Base-by-base conservation (phyloP, 2,888 invertebrate species). In the Xestia ashworthii region DNA sequence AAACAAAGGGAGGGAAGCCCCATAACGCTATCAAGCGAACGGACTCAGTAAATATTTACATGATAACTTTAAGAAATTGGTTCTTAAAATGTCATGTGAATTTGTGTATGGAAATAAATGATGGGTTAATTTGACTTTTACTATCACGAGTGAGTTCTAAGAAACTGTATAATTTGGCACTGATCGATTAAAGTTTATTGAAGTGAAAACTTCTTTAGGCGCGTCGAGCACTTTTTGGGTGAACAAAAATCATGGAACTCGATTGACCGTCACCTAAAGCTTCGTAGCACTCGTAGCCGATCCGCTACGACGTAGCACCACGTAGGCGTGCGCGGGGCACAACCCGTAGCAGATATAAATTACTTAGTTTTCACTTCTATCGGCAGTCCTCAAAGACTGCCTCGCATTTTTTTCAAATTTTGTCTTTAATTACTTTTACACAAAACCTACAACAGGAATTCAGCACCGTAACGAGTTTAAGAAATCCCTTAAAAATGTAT, bases 1-100 rank as follows among this genome's bases (percentile, higher is more conserved):
- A 93, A 93, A 93, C 92, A 94, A 87, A 89, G 87, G 81, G 85
- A 84, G 79, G 78, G 88, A 92, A 92, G 88, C 89, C 89, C 89
- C 87, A 89, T 92, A 92, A 92, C 90, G 90, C 91, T 91, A 90
- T 91, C 91, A 92, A 89, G 89, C 87, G 87, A 91, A 89, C 90
- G 77, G 82, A 85, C 86, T 84, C 79, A 75, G 91, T 90, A 92
- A 94, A 95, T 93, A 93, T 93, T 93, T 91, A 91, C 88, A 88
- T 86, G 84, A 89, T 90, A 83, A 81, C 87, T 85, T 83, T 78
- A 81, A 83, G 81, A 80, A 84, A 85, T 80, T 86, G 80, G 74
- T 74, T 66, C 71, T 80, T 82, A 76, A 65, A 81, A 78, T 78
- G 65, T 79, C 74, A 71, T 73, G 25, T 46, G 65, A 68, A 72